Evolutionary conservation across 2,888 invertebrate genomes (phyloP).

Genomic region (Bedellia somnulentella): DNA sequence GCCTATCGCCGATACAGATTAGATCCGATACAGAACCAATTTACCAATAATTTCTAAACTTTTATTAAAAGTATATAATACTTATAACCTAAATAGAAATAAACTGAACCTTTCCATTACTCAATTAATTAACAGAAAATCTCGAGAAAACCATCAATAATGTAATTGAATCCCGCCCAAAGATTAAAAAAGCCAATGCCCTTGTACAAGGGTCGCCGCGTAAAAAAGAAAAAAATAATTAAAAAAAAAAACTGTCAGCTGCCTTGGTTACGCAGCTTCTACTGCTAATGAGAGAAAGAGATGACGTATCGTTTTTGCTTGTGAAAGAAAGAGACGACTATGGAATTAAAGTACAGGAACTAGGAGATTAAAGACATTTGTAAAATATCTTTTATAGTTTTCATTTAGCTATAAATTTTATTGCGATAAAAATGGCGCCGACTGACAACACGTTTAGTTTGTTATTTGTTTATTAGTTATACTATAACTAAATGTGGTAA

Average conservation of each 20-base stretch:
- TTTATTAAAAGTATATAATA: too few relatives aligned
- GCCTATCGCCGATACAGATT: too few relatives aligned
- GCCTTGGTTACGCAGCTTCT: constrained; percentile 35
- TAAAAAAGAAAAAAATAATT: constrained; percentile 35
- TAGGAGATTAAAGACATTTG: too few relatives aligned
- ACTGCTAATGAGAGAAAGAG: constrained; percentile 25
- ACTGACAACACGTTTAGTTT: too few relatives aligned
- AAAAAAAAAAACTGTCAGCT: constrained; percentile 46
- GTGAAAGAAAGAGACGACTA: constrained; percentile 21
- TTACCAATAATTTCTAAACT: too few relatives aligned
- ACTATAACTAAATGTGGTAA: too few relatives aligned
- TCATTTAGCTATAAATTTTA: too few relatives aligned
- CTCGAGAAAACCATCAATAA: constrained; percentile 3
- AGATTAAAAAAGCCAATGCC: constrained; percentile 49
- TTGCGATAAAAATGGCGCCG: too few relatives aligned
- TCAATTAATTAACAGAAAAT: constrained; percentile 3
- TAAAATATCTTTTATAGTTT: neutral
- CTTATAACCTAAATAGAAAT: too few relatives aligned
- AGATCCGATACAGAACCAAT: too few relatives aligned
- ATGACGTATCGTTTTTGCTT: constrained; percentile 12
- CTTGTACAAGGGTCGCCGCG: constrained; percentile 40
- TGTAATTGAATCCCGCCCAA: constrained; percentile 11
- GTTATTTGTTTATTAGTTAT: too few relatives aligned
- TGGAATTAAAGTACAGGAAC: constrained; percentile 38
- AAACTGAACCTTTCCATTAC: too few relatives aligned